A percentile compares a stretch with the other conserved stretches of the same genome.
These are phyloP conservation scores for Xiphorhynchus erythropygius DNA, from an alignment of 2,797 vertebrate genomes.

Conservation along the genomic window DNA sequence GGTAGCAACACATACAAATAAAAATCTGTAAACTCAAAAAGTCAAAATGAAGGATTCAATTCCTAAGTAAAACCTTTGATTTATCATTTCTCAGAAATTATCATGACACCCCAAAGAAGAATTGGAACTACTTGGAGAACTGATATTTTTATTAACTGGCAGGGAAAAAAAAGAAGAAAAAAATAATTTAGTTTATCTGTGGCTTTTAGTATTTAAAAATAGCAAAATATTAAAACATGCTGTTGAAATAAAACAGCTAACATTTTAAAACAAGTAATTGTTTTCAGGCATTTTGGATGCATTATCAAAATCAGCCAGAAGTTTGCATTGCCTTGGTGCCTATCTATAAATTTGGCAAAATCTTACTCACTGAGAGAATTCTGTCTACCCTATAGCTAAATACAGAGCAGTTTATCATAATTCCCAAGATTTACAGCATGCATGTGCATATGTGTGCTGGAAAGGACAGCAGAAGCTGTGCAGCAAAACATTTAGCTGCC, in stretches of 20 bases:
- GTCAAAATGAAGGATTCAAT: neutral
- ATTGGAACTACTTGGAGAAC: neutral
- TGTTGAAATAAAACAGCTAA: neutral
- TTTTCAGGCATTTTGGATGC: neutral
- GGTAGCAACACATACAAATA: neutral
- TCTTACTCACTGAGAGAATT: neutral
- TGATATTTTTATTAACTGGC: neutral
- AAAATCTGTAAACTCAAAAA: neutral
- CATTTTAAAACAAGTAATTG: neutral
- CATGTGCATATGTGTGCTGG: neutral
- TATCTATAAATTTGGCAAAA: neutral
- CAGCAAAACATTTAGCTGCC: neutral
- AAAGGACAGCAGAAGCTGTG: neutral
- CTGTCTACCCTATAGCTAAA: neutral
- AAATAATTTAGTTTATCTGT: neutral
- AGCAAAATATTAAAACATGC: neutral
- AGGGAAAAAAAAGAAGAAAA: fast-evolving
- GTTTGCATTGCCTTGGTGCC: neutral
- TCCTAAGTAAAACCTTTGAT: neutral
- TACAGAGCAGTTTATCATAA: neutral
- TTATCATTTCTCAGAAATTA: neutral
- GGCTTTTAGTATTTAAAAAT: neutral
- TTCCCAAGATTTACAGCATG: neutral
- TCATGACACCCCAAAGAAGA: neutral
- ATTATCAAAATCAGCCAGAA: neutral